Percentiles rank a stretch among this genome's conserved stretches.
phyloP scores from a whole-genome alignment of 2,797 vertebrate species.

The Gambusia yucatana region DNA sequence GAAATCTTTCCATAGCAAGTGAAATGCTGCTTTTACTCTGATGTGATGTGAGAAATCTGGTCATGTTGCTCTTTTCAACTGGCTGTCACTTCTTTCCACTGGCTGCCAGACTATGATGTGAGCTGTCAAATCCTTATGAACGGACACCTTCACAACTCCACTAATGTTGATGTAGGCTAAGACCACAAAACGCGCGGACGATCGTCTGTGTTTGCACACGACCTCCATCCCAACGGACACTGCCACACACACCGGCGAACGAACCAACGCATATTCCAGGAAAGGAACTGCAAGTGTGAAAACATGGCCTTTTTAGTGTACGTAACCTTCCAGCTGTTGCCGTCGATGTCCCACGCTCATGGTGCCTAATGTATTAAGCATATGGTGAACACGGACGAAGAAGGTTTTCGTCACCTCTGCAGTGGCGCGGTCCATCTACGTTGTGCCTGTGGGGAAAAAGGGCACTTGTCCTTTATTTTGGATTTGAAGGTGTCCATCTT shows the following conservation, averaged over 20 bases:
- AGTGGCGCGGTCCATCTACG: conserved; percentile 34
- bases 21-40: conserved; percentile 41
- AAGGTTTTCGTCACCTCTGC: conserved; percentile 70
- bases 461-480: conserved; percentile 43
- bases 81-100: conserved; percentile 47
- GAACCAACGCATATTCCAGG: conserved; percentile 65
- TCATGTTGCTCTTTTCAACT: conserved; percentile 23
- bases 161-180: conserved; percentile 66
- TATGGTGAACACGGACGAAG: conserved; percentile 67
- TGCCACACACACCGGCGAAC: conserved; percentile 61
- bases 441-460: conserved; percentile 55
- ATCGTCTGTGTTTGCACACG: conserved; percentile 57
- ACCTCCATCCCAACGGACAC: conserved; percentile 50
- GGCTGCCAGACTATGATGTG: conserved; percentile 28
- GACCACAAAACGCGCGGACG: conserved; percentile 51
- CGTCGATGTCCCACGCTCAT: conserved; percentile 63
- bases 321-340: conserved; percentile 70
- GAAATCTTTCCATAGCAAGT: conserved; percentile 33
- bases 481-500: conserved; percentile 27
- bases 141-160: conserved; percentile 58
- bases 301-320: conserved; percentile 68
- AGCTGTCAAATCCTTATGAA: conserved; percentile 53
- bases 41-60: conserved; percentile 9
- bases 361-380: conserved; percentile 67
- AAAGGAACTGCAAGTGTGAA: conserved; percentile 72